Evolutionary conservation across 2,888 invertebrate genomes (phyloP).

Genomic region (Drosophila birchii): DNA sequence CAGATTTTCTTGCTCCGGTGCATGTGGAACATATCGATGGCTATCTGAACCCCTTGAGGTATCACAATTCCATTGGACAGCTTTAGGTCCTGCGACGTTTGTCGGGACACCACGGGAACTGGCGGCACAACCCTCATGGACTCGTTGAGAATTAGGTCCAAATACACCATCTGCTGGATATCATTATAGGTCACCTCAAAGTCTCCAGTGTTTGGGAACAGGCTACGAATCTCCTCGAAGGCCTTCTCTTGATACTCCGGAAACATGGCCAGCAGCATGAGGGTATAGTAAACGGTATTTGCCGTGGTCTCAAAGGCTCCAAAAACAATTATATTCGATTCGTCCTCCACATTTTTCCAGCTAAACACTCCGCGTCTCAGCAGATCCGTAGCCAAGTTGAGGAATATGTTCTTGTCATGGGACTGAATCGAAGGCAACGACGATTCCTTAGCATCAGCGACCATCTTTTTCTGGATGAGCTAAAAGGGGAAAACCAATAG

Average conservation of each 20-base stretch:
- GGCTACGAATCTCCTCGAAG: slow-evolving; percentile 74
- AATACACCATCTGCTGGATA: slow-evolving; percentile 78
- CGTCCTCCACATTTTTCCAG: slow-evolving; percentile 78
- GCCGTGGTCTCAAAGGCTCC: slow-evolving; percentile 84
- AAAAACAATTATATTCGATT: slow-evolving; percentile 81
- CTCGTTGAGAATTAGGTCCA: slow-evolving; percentile 82
- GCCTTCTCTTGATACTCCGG: slow-evolving; percentile 80
- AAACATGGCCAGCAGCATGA: slow-evolving; percentile 81
- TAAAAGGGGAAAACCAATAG: slow-evolving; percentile 19
- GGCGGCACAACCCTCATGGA: slow-evolving; percentile 82
- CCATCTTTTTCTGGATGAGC: slow-evolving; percentile 70
- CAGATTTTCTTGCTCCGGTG: slow-evolving; percentile 82
- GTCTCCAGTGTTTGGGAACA: slow-evolving; percentile 70
- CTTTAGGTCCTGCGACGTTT: slow-evolving; percentile 67
- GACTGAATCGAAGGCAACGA: background rate
- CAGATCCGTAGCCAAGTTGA: slow-evolving; percentile 78
- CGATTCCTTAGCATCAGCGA: slow-evolving; percentile 35
- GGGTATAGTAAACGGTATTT: slow-evolving; percentile 71
- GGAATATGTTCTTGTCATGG: slow-evolving; percentile 63
- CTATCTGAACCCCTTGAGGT: slow-evolving; percentile 81
- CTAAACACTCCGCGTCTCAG: slow-evolving; percentile 71
- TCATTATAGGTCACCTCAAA: slow-evolving; percentile 75
- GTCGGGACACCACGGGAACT: slow-evolving; percentile 79
- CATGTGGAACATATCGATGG: slow-evolving; percentile 81
- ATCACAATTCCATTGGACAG: slow-evolving; percentile 77